These are phyloP conservation scores for Drosophila pectinifera DNA, from an alignment of 1,140 invertebrate species.

Conservation along the genomic window DNA sequence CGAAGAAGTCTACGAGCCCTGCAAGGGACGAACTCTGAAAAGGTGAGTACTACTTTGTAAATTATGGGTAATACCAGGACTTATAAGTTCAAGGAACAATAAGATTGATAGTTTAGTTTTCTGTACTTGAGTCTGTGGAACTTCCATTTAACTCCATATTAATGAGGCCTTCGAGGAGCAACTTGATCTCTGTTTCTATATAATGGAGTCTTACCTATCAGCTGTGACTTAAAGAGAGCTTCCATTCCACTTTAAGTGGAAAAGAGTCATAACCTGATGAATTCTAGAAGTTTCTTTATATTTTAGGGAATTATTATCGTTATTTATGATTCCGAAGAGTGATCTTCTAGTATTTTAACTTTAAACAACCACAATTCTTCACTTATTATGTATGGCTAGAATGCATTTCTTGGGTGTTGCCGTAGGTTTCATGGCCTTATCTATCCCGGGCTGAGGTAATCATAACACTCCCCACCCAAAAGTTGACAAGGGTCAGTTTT, in stretches of 20 bases:
- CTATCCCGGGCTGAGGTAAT: slow-evolving; percentile 6
- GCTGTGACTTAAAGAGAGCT: no score
- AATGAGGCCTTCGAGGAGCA: no score
- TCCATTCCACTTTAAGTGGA: no score
- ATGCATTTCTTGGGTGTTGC: slow-evolving; percentile 1
- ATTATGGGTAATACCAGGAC: neutral
- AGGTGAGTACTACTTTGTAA: slow-evolving; percentile 86
- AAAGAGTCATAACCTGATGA: no score
- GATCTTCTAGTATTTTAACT: no score
- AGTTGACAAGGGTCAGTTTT: slow-evolving; percentile 45
- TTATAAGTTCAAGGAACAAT: neutral
- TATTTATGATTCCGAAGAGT: no score
- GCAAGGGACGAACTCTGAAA: slow-evolving; percentile 90
- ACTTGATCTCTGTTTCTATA: no score
- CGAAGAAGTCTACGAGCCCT: slow-evolving; percentile 91
- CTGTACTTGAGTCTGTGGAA: neutral
- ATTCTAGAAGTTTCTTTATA: neutral
- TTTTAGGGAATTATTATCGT: neutral
- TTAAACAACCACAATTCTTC: neutral
- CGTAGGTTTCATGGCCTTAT: slow-evolving; percentile 7
- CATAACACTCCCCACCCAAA: slow-evolving; percentile 3
- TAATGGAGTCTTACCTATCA: no score
- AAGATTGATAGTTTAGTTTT: no score
- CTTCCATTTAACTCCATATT: neutral
- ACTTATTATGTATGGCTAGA: neutral